Evolutionary conservation across 2,113 vertebrate genomes (phyloP), one percentile per base, ranked within the genome.

Genomic region (Dolichotis patagonum): DNA sequence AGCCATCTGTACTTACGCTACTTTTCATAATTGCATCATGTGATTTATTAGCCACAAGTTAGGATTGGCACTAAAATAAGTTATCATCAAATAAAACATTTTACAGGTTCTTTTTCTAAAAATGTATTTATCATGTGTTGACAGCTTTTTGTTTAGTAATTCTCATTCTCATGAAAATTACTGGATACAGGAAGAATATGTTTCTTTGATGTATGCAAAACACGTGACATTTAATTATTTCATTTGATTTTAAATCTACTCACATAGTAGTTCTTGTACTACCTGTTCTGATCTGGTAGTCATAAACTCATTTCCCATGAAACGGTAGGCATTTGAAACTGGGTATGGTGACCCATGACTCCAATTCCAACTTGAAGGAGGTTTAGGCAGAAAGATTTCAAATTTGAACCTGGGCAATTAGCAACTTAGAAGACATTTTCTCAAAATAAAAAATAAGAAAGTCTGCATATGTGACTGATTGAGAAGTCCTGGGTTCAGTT

Each of bases 191-290:
- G 96, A 97, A 69, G 49, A 84, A 24, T 96, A 71, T 93, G 96
- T 56, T 78, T 92, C 52, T n/a, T n/a, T 93, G 98, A 96, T 95
- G 95, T 95, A 96, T 96, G 96, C 46, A 96, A 97, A 97, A 56
- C 80, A 38, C 11, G 78, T 73, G n/a, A n/a, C 35, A 90, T 91
- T 98, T 97, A 95, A 96, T 96, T 96, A 88, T 94, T 97, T 98
- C 96, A 97, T 91, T 73, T 75, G 78, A 93, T 88, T 80, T 95
- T 95, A 97, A 71, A 60, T 96, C 78, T 96, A 35, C 89, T 67
- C 56, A 65, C 2, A 14, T 49, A 91, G 62, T 96, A 97, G 63
- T 92, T 63, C 78, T 96, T 97, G 95, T 78, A 90, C 11, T 90
- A 0, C 0, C 13, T 80, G 41, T 65, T 10, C 83, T 41, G 0